These are phyloP conservation scores for Grantiella picta DNA, from an alignment of 2,113 vertebrate genomes.

Conservation along the genomic window DNA sequence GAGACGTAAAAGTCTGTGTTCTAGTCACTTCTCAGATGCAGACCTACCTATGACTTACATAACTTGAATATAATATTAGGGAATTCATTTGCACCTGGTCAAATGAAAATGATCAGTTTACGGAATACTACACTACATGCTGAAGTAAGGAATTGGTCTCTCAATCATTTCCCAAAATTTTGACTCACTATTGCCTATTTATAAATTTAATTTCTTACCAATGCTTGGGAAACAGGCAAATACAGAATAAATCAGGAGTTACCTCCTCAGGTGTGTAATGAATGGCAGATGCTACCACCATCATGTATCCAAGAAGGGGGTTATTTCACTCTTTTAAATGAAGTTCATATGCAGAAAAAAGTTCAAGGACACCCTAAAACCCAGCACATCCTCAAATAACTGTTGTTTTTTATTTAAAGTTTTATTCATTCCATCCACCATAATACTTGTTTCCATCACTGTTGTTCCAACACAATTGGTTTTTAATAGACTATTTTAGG, in stretches of 20 bases:
- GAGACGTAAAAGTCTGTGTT: background rate
- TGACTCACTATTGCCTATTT: background rate
- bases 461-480: fast-evolving
- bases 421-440: background rate
- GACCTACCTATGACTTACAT: background rate
- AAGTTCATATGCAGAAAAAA: background rate
- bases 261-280: background rate
- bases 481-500: background rate
- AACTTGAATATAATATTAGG: background rate
- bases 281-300: background rate
- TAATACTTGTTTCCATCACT: background rate
- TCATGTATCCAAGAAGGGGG: background rate
- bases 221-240: background rate
- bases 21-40: background rate
- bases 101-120: background rate
- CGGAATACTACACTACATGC: background rate
- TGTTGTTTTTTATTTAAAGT: background rate
- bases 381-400: background rate
- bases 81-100: background rate
- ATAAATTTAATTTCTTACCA: background rate
- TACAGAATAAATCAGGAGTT: background rate
- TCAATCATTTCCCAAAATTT: background rate
- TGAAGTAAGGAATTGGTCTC: background rate
- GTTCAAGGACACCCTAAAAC: background rate
- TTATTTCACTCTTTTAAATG: background rate